A percentile compares a stretch with the other conserved stretches of the same genome.
These are phyloP conservation scores for Elephantulus edwardii DNA, from an alignment of 2,113 vertebrate genomes.

Conservation along the genomic window DNA sequence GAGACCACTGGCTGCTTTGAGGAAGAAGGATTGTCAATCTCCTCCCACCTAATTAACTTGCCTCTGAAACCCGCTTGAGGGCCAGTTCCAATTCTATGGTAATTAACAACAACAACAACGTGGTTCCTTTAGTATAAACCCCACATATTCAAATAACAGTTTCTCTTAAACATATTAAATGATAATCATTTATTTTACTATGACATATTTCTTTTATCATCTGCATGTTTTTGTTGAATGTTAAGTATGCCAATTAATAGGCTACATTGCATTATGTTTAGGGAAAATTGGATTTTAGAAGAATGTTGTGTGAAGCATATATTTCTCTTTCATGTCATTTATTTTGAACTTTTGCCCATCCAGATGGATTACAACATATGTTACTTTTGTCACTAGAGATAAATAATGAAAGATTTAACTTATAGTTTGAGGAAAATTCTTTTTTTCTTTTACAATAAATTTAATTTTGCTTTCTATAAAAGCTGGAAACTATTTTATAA, in stretches of 20 bases:
- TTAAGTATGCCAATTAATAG: slow-evolving; percentile 42
- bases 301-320: background rate
- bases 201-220: background rate
- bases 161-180: background rate
- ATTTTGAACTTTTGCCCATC: slow-evolving; percentile 57
- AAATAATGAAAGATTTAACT: slow-evolving; percentile 44
- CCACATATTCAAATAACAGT: background rate
- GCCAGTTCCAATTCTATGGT: too few species aligned
- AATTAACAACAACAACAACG: too few species aligned
- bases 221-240: background rate
- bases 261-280: background rate
- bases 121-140: background rate
- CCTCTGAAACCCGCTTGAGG: too few species aligned
- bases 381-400: slow-evolving; percentile 31
- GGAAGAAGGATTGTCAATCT: too few species aligned
- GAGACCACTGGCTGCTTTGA: too few species aligned
- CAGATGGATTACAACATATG: slow-evolving; percentile 59
- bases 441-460: slow-evolving; percentile 54
- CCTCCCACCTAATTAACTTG: too few species aligned
- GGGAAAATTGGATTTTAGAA: slow-evolving; percentile 15
- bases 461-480: slow-evolving; percentile 51
- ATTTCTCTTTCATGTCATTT: slow-evolving; percentile 56
- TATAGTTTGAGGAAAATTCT: background rate
- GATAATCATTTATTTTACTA: background rate
- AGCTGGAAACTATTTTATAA: slow-evolving; percentile 39